Percentiles rank a stretch among this genome's conserved stretches.
These are phyloP conservation scores for Drosophila recens DNA, from an alignment of 2,888 invertebrate species.

Conservation along the genomic window DNA sequence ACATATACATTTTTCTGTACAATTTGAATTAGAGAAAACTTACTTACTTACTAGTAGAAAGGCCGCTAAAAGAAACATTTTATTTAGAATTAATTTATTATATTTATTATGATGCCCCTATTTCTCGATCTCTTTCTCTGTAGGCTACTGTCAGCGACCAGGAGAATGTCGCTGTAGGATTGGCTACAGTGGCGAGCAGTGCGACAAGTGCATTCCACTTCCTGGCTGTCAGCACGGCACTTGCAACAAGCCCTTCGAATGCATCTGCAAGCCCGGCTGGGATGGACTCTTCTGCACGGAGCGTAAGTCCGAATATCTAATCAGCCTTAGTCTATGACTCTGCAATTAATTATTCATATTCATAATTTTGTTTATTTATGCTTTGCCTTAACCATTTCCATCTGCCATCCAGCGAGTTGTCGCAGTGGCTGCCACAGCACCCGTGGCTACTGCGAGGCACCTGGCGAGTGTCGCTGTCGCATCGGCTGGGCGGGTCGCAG, in stretches of 20 bases:
- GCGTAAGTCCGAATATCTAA: slow-evolving; percentile 87
- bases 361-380: no score
- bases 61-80: no score
- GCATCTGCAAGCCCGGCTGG: slow-evolving; percentile 94
- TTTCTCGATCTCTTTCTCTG: no score
- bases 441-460: slow-evolving; percentile 94
- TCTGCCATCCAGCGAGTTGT: slow-evolving; percentile 89
- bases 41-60: no score
- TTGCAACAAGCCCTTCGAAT: slow-evolving; percentile 94
- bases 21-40: no score
- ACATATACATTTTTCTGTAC: no score
- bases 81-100: no score
- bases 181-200: slow-evolving; percentile 94
- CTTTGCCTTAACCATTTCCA: no score
- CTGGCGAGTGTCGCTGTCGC: slow-evolving; percentile 95
- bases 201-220: slow-evolving; percentile 93
- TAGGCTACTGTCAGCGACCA: slow-evolving; percentile 94
- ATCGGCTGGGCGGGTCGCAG: slow-evolving; percentile 95
- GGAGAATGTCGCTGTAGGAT: slow-evolving; percentile 95
- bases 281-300: slow-evolving; percentile 95
- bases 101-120: no score
- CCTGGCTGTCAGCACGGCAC: slow-evolving; percentile 95
- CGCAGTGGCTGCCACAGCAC: slow-evolving; percentile 93
- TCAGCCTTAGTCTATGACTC: no score
- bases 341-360: no score